Evolutionary conservation across 64 coral and sea anemone genomes (phyloP).

Genomic region (Pocillopora damicornis): DNA sequence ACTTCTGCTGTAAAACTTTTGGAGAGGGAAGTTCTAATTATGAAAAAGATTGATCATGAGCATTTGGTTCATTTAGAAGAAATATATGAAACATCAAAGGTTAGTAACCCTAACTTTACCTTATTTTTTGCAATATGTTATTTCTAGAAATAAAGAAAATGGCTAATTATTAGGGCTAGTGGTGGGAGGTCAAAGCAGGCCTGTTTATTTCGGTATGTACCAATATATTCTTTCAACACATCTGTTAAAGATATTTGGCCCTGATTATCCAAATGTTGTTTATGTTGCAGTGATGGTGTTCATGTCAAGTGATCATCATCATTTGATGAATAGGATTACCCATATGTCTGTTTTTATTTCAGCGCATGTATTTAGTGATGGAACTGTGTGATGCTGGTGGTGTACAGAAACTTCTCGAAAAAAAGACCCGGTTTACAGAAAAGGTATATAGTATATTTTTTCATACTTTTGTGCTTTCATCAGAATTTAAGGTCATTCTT

Average conservation of each 20-base stretch:
- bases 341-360: constrained; percentile 2
- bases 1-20: constrained; percentile 91
- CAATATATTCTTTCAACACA: too few relatives aligned
- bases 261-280: too few relatives aligned
- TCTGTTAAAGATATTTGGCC: too few relatives aligned
- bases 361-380: constrained; percentile 98
- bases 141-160: too few relatives aligned
- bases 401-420: constrained; percentile 75
- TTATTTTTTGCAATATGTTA: too few relatives aligned
- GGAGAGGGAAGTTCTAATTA: constrained; percentile 93
- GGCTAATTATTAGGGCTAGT: too few relatives aligned
- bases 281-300: too few relatives aligned
- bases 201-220: too few relatives aligned
- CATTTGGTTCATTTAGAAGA: constrained; percentile 92
- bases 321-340: not conserved
- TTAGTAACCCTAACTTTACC: not conserved
- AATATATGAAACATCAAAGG: constrained; percentile 98
- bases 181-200: too few relatives aligned
- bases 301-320: too few relatives aligned
- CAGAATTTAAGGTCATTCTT: not conserved
- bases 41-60: constrained; percentile 98
- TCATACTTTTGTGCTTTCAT: too few relatives aligned
- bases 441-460: constrained; percentile 52
- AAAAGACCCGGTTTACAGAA: constrained; percentile 77
- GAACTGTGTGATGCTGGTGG: constrained; percentile 97